Base-by-base conservation (phyloP, 2,888 invertebrate genomes). In the Drosophila histrio region DNA sequence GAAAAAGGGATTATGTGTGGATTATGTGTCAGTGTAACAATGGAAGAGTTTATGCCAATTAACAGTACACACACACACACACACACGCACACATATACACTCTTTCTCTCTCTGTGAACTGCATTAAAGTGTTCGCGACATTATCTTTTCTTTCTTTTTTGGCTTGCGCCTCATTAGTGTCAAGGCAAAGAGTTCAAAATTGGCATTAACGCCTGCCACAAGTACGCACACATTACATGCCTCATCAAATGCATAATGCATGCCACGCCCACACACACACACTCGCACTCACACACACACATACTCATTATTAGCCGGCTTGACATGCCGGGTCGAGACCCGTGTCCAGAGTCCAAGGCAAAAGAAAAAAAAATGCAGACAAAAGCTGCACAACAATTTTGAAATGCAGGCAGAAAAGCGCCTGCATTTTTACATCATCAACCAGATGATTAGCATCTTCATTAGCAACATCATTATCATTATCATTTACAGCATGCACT, bases 11-110 rank as follows among this genome's bases (percentile, higher is more conserved):
- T 30, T 24, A 2, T 17, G 22, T 21, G n/a, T 32, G 17, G 19
- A 44, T 89, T 89, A 53, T 90, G 77, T 90, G 90, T 90, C 90
- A 90, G 85, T 90, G 89, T 90, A 88, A 89, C 90, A 90, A 89
- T 90, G 90, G 89, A 90, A 90, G 71, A 90, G 19, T 76, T 65
- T 61, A 80, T 66, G 73, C 74, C 79, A 83, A 77, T 76, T 79
- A 76, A 75, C 74, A 69, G 50, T 28, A 39, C 17, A 21, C 21
- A 21, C 30, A 13, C 17, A 7, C 30, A 8, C 8, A 4, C 19
- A 13, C 9, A 11, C 36, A 15, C 7, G 0, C 26, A 24, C 22
- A n/a, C 32, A 13, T 13, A 13, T 2, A 6, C 6, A 7, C n/a
- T 17, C 28, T n/a, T 17, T 44, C 44, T 13, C 17, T 26, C 15